Conservation (phyloP, 2,797 vertebrate species). For the Apodemus agrarius region DNA sequence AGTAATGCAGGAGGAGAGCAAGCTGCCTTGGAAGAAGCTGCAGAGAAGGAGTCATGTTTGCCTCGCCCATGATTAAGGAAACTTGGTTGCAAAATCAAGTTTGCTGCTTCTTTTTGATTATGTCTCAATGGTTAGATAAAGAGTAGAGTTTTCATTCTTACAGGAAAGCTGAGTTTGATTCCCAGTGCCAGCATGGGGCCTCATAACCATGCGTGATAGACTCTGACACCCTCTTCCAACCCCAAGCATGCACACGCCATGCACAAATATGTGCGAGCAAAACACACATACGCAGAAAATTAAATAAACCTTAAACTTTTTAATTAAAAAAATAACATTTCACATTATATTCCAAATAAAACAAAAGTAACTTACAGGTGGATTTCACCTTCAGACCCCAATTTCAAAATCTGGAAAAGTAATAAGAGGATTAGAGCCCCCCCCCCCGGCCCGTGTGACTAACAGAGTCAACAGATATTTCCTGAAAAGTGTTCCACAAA, state of each 20-base stretch:
- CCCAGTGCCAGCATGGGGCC: not conserved
- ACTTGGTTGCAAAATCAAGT: not conserved
- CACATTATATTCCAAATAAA: not conserved
- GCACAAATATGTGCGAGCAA: not conserved
- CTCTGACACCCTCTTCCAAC: not conserved
- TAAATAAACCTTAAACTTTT: not conserved
- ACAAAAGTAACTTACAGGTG: conserved; percentile 27
- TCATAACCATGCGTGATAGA: not conserved
- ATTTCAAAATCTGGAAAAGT: conserved; percentile 19
- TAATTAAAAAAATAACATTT: not conserved
- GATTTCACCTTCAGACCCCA: conserved; percentile 37
- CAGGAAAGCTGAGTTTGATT: not conserved
- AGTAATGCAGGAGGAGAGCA: not conserved
- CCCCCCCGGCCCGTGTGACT: not conserved
- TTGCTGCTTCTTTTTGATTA: conserved; percentile 6
- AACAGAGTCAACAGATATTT: not conserved
- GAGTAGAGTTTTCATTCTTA: not conserved
- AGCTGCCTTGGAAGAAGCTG: not conserved
- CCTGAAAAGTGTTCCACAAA: not conserved
- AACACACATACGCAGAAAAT: not conserved
- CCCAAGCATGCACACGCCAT: not conserved
- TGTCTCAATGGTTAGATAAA: not conserved
- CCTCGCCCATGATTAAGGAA: not conserved
- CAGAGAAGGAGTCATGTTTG: not conserved
- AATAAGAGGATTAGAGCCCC: not conserved